Conservation (phyloP, 2,888 invertebrate genomes). For the Ceramica pisi region DNA sequence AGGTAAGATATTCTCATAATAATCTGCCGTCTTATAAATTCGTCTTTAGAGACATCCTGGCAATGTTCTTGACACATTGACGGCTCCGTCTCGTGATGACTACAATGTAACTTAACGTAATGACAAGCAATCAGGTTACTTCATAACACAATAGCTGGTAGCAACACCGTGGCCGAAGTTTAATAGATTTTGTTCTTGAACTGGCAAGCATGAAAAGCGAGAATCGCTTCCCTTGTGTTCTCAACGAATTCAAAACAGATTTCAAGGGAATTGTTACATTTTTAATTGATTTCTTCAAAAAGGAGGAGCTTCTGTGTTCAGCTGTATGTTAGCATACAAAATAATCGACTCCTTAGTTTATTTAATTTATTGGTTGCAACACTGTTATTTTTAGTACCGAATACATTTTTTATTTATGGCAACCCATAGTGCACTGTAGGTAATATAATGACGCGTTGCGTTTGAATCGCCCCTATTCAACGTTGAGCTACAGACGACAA, state of each 20-base stretch:
- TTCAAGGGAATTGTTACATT: conserved; percentile 30
- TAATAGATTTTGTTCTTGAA: conserved; percentile 65
- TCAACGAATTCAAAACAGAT: conserved; percentile 39
- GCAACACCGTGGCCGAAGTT: conserved; percentile 52
- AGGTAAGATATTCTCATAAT: too few species aligned
- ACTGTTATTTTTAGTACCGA: too few species aligned
- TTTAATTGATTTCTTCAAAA: too few species aligned
- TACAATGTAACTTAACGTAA: conserved; percentile 41
- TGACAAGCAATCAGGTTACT: conserved; percentile 52
- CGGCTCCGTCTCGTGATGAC: neutral
- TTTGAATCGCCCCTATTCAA: too few species aligned
- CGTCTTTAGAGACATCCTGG: neutral
- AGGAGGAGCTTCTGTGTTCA: too few species aligned
- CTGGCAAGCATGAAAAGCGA: conserved; percentile 51
- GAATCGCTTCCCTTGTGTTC: conserved; percentile 42
- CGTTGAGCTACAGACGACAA: too few species aligned
- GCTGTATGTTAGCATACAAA: too few species aligned
- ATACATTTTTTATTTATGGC: too few species aligned
- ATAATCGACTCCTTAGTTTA: too few species aligned
- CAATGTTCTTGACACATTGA: conserved; percentile 26
- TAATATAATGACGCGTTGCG: too few species aligned
- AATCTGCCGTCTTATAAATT: neutral
- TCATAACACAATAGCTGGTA: conserved; percentile 52
- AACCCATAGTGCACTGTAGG: too few species aligned
- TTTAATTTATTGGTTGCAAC: too few species aligned